Conservation (phyloP, 1,140 invertebrate genomes). For the Subanguina moxae region DNA sequence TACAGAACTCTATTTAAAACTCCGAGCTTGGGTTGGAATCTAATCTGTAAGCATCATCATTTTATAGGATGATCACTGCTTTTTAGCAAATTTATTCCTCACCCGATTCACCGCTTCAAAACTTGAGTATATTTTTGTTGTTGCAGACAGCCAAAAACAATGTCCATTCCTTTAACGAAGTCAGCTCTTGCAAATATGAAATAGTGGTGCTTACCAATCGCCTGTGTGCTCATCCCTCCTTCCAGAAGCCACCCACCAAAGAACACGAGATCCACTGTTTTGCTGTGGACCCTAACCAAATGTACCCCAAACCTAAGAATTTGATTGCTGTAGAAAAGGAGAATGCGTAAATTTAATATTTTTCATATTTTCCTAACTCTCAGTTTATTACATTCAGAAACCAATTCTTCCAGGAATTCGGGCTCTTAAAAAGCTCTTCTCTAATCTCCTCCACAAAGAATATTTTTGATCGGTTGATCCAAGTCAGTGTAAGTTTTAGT, state of each 20-base stretch:
- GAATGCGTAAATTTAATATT: background rate
- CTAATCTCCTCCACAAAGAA: slow-evolving; percentile 5
- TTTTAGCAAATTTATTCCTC: no score
- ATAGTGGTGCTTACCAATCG: slow-evolving; percentile 77
- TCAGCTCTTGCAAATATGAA: slow-evolving; percentile 87
- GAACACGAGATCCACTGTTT: slow-evolving; percentile 47
- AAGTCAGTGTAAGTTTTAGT: slow-evolving; percentile 13
- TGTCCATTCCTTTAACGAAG: slow-evolving; percentile 85
- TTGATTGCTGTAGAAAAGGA: slow-evolving; percentile 24
- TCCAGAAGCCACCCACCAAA: slow-evolving; percentile 65
- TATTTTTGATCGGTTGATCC: slow-evolving; percentile 12
- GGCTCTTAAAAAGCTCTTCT: slow-evolving; percentile 2
- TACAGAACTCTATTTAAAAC: no score
- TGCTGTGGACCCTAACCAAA: slow-evolving; percentile 10
- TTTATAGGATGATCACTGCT: no score
- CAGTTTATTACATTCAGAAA: background rate
- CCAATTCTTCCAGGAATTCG: slow-evolving; percentile 17
- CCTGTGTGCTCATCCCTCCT: slow-evolving; percentile 81
- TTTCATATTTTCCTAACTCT: no score
- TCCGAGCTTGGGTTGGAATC: no score
- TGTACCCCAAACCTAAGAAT: slow-evolving; percentile 39
- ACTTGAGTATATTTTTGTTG: no score
- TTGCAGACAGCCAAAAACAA: slow-evolving; percentile 19
- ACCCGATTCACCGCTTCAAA: no score
- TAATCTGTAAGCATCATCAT: no score